Evolutionary conservation across 1,140 invertebrate genomes (phyloP), one percentile per base, ranked within the genome.

Genomic region (Coelopa frigida): DNA sequence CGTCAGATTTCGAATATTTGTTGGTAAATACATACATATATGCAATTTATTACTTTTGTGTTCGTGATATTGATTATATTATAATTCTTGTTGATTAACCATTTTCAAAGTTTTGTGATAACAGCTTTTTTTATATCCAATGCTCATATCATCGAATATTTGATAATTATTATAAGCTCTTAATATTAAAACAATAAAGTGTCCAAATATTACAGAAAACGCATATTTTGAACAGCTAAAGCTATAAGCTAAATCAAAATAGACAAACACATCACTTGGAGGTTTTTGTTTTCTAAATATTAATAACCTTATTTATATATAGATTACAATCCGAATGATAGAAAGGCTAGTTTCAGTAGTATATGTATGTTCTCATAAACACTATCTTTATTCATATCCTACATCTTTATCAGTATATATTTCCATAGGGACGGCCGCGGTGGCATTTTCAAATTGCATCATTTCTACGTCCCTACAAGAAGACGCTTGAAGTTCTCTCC

Each of bases 401-500:
- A 66, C 62, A 48, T 66, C 62, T 32, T 60, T 54, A 40, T 67
- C 63, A 46, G 64, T 68, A 31, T 65, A 68, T 49, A 63, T 65
- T 53, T 59, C 55, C 15, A 60, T 37, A 1, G 59, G 52, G 40
- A 55, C 44, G 7, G 47, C 44, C 6, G 41, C 53, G 14, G 46
- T 27, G n/a, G 48, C 53, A 44, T 63, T 56, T 17, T 53, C 49
- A n/a, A 54, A 56, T 47, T 70, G 66, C 57, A 63, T 67, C 61
- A 72, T 68, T 75, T 87, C 84, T 39, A 78, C 56, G 72, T 94
- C 89, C 57, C 90, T 76, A 57, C 87, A 89, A 59, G 81, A 82
- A 1, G 89, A 87, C 59, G 84, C 78, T 54, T 87, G 80, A 5
- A 94, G 67, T 73, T 95, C 91, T 55, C 88, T 72, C 36, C 90